phyloP scores from a whole-genome alignment of 1,140 invertebrate genomes.

The Trichonephila clavipes region DNA sequence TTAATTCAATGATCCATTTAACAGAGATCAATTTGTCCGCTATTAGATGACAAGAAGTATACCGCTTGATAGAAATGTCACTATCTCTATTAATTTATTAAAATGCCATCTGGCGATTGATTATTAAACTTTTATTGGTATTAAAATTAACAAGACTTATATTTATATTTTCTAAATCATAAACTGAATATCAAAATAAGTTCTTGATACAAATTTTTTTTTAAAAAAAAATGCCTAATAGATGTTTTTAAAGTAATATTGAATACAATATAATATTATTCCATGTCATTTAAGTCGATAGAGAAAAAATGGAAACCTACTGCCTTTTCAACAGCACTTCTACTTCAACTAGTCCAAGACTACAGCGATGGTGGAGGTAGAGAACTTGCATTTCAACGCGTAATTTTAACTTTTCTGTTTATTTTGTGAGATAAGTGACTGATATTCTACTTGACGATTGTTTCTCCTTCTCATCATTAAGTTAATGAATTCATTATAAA shows the following conservation, averaged over 20 bases:
- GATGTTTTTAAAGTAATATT: not conserved
- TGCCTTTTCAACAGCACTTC: not conserved
- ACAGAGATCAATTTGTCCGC: too few relatives aligned
- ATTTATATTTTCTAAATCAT: too few relatives aligned
- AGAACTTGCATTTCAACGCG: not conserved
- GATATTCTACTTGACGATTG: not conserved
- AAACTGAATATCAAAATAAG: too few relatives aligned
- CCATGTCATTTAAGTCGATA: not conserved
- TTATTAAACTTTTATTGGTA: too few relatives aligned
- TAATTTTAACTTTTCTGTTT: not conserved
- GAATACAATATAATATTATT: not conserved
- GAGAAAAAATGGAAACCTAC: not conserved
- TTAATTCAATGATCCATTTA: too few relatives aligned
- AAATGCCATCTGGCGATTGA: too few relatives aligned
- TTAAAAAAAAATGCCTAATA: not conserved
- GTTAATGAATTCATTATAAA: not conserved
- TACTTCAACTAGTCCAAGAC: not conserved
- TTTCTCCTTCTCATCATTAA: not conserved
- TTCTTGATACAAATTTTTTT: too few relatives aligned
- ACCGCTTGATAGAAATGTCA: too few relatives aligned
- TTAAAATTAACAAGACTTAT: too few relatives aligned
- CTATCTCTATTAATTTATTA: too few relatives aligned
- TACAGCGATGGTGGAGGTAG: conserved; percentile 41
- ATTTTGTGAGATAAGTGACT: not conserved
- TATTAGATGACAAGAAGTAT: too few relatives aligned